Percentiles rank a stretch among this genome's conserved stretches.
These are phyloP conservation scores for Troides aeacus DNA, from an alignment of 2,888 invertebrate species.

Conservation along the genomic window DNA sequence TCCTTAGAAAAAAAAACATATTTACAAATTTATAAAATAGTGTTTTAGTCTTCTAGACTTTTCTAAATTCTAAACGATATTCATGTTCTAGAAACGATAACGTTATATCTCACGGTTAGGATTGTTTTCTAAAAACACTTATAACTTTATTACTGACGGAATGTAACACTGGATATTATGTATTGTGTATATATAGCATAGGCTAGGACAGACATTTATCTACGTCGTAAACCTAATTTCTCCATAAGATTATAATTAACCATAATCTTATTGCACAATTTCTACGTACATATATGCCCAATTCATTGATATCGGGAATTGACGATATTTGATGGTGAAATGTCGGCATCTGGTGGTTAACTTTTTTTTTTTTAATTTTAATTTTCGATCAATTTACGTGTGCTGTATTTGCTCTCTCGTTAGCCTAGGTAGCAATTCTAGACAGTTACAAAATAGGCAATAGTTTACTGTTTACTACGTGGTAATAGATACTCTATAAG, in stretches of 20 bases:
- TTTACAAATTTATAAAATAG: conserved; percentile 28
- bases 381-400: background rate
- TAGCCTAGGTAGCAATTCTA: conserved; percentile 12
- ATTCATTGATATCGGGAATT: conserved; percentile 29
- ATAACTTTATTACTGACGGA: conserved; percentile 17
- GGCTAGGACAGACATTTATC: conserved; percentile 24
- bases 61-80: conserved; percentile 29
- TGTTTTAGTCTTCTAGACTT: conserved; percentile 28
- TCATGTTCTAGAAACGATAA: conserved; percentile 27
- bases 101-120: conserved; percentile 10
- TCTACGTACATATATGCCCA: conserved; percentile 28
- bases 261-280: conserved; percentile 27
- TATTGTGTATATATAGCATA: conserved; percentile 1
- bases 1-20: conserved; percentile 9
- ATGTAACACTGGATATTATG: conserved; percentile 7
- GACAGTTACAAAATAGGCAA: conserved; percentile 1
- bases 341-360: background rate
- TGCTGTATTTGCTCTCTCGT: background rate
- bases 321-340: conserved; percentile 22
- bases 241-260: conserved; percentile 20
- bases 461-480: conserved; percentile 7
- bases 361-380: conserved; percentile 5
- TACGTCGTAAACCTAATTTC: conserved; percentile 21
- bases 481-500: conserved; percentile 15
- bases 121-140: conserved; percentile 24